phyloP scores from a whole-genome alignment of 2,888 invertebrate species.

The Siphlonurus alternatus region DNA sequence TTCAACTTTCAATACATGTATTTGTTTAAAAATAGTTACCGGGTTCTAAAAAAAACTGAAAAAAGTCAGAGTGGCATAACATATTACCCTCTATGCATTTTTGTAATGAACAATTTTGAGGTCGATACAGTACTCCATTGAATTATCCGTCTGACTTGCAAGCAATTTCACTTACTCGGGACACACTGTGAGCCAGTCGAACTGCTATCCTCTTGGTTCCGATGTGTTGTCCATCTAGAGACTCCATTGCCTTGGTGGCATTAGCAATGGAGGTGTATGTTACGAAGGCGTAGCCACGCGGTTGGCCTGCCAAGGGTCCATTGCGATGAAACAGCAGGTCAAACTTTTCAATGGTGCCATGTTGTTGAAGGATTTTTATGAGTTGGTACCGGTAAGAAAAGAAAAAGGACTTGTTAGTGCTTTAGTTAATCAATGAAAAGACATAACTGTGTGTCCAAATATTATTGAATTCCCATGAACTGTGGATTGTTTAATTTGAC shows the following conservation, averaged over 20 bases:
- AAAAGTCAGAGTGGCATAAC: too few relatives aligned
- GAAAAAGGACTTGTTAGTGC: conserved; percentile 23
- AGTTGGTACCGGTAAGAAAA: conserved; percentile 73
- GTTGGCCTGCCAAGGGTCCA: conserved; percentile 75
- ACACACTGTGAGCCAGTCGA: conserved; percentile 61
- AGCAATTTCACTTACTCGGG: conserved; percentile 36
- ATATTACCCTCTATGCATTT: too few relatives aligned
- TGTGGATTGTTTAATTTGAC: too few relatives aligned
- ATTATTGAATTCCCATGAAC: background rate
- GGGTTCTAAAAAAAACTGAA: too few relatives aligned
- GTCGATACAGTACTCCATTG: too few relatives aligned
- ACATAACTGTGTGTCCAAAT: conserved; percentile 13
- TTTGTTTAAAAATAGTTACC: too few relatives aligned
- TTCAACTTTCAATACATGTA: too few relatives aligned
- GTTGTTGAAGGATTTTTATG: conserved; percentile 89
- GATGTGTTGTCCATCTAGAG: conserved; percentile 54
- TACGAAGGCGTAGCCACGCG: conserved; percentile 86
- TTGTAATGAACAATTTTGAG: too few relatives aligned
- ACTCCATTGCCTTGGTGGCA: conserved; percentile 52
- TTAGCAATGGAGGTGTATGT: conserved; percentile 52
- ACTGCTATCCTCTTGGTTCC: conserved; percentile 61
- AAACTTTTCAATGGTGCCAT: conserved; percentile 87
- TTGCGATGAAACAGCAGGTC: conserved; percentile 88
- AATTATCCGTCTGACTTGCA: too few relatives aligned
- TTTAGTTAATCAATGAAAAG: conserved; percentile 13